These are phyloP conservation scores for Chaetodon auriga DNA, from an alignment of 2,113 vertebrate genomes.

Conservation along the genomic window DNA sequence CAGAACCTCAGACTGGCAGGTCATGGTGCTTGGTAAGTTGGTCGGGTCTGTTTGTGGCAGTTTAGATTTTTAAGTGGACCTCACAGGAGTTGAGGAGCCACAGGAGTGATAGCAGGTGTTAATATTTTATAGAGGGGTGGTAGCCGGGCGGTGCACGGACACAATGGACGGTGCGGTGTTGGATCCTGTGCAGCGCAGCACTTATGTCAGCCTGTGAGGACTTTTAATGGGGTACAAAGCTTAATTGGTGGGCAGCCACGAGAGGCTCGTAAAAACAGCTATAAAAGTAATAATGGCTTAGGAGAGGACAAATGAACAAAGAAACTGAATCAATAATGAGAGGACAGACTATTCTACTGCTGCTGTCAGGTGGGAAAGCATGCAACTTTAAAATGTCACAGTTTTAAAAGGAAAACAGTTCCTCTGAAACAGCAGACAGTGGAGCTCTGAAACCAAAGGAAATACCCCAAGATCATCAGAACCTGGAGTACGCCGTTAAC, in stretches of 20 bases:
- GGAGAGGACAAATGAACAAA: conserved; percentile 72
- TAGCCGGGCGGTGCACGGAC: conserved; percentile 8
- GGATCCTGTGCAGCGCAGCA: conserved; percentile 49
- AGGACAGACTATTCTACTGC: conserved; percentile 42
- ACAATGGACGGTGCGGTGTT: conserved; percentile 27
- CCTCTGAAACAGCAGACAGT: neutral
- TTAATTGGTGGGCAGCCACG: conserved; percentile 73
- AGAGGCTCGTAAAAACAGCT: conserved; percentile 74
- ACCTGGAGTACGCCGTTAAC: neutral
- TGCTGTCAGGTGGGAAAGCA: neutral
- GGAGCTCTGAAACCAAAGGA: neutral
- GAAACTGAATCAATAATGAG: conserved; percentile 68
- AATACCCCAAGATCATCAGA: conserved; percentile 2
- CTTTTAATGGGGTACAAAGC: conserved; percentile 72
- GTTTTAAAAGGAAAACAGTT: conserved; percentile 2
- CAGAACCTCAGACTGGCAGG: conserved; percentile 15
- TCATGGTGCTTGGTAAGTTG: neutral
- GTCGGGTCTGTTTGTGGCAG: conserved; percentile 33
- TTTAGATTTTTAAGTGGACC: conserved; percentile 68
- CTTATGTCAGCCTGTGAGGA: conserved; percentile 52
- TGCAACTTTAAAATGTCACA: conserved; percentile 13
- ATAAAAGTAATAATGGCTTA: conserved; percentile 78
- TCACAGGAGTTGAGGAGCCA: conserved; percentile 50
- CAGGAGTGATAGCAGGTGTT: conserved; percentile 56
- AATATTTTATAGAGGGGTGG: conserved; percentile 64